Conservation (phyloP, 2,888 invertebrate genomes). For the Lochmaea crataegi region DNA sequence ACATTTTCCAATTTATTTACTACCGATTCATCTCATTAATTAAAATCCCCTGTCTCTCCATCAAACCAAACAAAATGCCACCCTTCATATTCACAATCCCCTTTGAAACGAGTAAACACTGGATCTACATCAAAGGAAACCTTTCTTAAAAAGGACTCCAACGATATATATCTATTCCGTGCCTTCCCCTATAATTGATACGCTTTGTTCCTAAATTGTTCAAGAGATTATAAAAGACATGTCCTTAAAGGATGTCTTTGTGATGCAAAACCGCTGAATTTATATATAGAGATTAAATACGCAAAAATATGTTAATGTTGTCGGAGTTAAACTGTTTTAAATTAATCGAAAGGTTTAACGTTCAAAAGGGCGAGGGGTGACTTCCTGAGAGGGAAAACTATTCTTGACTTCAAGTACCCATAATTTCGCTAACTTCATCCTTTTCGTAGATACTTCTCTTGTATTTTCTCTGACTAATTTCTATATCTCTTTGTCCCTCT, state of each 20-base stretch:
- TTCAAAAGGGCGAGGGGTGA: not conserved
- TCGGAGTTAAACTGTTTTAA: not conserved
- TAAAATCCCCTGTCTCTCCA: not conserved
- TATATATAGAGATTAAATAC: slow-evolving; percentile 4
- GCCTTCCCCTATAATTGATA: slow-evolving; percentile 15
- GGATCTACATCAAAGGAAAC: slow-evolving; percentile 1
- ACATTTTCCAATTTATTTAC: not conserved
- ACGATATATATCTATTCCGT: not conserved
- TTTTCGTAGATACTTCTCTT: no score
- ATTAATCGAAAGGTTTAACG: not conserved
- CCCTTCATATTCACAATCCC: not conserved
- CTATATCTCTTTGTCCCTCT: no score
- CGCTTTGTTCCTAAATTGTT: slow-evolving; percentile 15
- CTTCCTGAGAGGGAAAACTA: no score
- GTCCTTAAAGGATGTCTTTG: slow-evolving; percentile 6
- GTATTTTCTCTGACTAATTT: no score
- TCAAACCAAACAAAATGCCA: not conserved
- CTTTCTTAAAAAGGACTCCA: slow-evolving; percentile 6
- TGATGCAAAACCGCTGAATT: slow-evolving; percentile 18
- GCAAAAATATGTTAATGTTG: slow-evolving; percentile 13
- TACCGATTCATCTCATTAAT: not conserved
- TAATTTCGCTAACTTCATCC: no score
- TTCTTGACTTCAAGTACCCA: no score
- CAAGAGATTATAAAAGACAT: slow-evolving; percentile 4
- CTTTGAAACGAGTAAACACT: slow-evolving; percentile 10